phyloP scores from a whole-genome alignment of 2,888 invertebrate genomes.

The Dynastes hyllus region DNA sequence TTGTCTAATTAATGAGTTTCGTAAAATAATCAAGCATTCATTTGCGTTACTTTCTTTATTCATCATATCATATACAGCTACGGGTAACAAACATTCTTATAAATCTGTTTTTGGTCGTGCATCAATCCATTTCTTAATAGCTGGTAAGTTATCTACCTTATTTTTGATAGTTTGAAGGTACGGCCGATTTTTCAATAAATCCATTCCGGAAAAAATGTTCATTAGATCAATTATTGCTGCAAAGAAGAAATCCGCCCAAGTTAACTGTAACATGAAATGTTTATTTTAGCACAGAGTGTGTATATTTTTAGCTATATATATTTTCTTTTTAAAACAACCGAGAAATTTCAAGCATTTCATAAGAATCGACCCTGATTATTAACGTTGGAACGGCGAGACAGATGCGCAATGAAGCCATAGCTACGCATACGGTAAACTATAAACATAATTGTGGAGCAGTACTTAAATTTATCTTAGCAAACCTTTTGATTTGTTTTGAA shows the following conservation, averaged over 20 bases:
- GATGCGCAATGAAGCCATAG: no score
- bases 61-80: neutral
- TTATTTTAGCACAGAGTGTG: neutral
- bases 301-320: no score
- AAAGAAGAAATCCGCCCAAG: slow-evolving; percentile 79
- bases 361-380: no score
- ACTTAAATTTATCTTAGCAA: no score
- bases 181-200: slow-evolving; percentile 75
- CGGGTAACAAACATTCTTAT: neutral
- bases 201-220: slow-evolving; percentile 73
- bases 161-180: slow-evolving; percentile 74
- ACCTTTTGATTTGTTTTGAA: no score
- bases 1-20: no score
- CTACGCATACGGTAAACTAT: no score
- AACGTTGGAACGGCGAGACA: no score
- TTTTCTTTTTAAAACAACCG: no score
- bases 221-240: slow-evolving; percentile 76
- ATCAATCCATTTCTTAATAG: slow-evolving; percentile 78
- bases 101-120: slow-evolving; percentile 72
- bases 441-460: no score
- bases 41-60: neutral
- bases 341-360: no score
- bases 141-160: slow-evolving; percentile 74
- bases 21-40: no score
- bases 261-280: slow-evolving; percentile 69